phyloP scores from a whole-genome alignment of 1,140 invertebrate genomes.

The Venustaconcha ellipsiformis region DNA sequence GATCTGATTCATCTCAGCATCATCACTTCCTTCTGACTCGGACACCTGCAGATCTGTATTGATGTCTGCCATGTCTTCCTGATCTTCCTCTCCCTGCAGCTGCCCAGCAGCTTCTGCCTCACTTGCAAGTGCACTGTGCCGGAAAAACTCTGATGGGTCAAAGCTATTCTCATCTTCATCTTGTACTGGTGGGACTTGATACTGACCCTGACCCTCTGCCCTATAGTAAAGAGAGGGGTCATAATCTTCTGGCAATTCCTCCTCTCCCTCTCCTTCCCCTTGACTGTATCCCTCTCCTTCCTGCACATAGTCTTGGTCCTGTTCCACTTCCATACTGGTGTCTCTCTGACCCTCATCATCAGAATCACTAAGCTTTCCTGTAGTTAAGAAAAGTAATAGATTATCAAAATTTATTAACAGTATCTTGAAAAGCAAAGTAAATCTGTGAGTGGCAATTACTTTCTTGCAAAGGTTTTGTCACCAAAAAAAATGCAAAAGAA shows the following conservation, averaged over 20 bases:
- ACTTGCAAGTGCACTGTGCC: constrained; percentile 55
- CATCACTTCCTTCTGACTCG: constrained; percentile 79
- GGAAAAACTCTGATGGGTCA: constrained; percentile 66
- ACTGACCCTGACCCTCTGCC: constrained; percentile 14
- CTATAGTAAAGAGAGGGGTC: constrained; percentile 2
- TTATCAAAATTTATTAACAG: too few species aligned
- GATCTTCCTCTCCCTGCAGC: constrained; percentile 35
- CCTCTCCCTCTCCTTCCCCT: constrained; percentile 3
- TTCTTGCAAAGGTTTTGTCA: too few species aligned
- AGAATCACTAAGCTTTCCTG: constrained; percentile 48
- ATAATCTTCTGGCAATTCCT: constrained; percentile 35
- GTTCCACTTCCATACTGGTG: neutral
- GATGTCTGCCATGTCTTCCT: constrained; percentile 28
- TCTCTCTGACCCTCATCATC: constrained; percentile 37
- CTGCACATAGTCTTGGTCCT: neutral
- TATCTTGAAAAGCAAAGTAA: too few species aligned
- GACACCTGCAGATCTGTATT: constrained; percentile 79
- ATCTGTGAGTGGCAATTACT: too few species aligned
- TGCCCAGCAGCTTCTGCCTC: constrained; percentile 33
- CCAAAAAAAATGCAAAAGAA: too few species aligned
- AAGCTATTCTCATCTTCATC: constrained; percentile 62
- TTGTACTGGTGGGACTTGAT: constrained; percentile 33
- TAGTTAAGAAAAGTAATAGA: neutral
- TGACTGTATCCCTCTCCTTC: too few species aligned
- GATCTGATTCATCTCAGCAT: constrained; percentile 11